Percentiles rank a stretch among this genome's conserved stretches.
Conservation (phyloP, 2,888 invertebrate genomes). For the Anagyrus pseudococci region DNA sequence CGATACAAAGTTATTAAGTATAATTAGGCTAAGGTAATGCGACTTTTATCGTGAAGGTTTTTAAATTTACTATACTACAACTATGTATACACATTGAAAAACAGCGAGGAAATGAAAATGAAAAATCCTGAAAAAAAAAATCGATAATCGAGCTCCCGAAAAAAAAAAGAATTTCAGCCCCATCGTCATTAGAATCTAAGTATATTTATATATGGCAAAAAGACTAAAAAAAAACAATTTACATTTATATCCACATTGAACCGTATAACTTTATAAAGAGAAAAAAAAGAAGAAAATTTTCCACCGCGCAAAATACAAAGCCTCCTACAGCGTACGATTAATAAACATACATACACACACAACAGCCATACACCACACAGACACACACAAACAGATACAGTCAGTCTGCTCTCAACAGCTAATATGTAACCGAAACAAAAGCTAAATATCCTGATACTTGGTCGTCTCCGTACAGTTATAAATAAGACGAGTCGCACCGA, state of each 20-base stretch:
- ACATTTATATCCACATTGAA: constrained; percentile 25
- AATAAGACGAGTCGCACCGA: constrained; percentile 35
- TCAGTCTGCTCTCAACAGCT: constrained; percentile 56
- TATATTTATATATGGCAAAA: constrained; percentile 20
- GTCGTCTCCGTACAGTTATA: constrained; percentile 59
- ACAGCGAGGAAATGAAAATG: constrained; percentile 18
- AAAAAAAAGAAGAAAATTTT: constrained; percentile 15
- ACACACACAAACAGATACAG: constrained; percentile 42
- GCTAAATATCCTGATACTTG: constrained; percentile 57
- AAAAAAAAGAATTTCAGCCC: constrained; percentile 24
- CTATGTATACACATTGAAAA: constrained; percentile 7
- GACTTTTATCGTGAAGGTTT: constrained; percentile 22
- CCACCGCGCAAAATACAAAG: constrained; percentile 37
- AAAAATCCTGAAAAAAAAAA: constrained; percentile 18
- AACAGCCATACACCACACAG: constrained; percentile 33
- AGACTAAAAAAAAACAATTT: constrained; percentile 35
- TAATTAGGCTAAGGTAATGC: constrained; percentile 29
- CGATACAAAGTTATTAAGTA: constrained; percentile 29
- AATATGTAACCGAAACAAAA: constrained; percentile 48
- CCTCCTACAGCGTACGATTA: constrained; percentile 31
- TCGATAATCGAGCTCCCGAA: constrained; percentile 26
- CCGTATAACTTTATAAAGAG: constrained; percentile 9
- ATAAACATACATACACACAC: constrained; percentile 36
- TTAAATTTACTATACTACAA: constrained; percentile 32
- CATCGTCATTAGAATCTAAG: constrained; percentile 26